Conservation (phyloP, 2,888 invertebrate species). For the Mimachlamys varia region DNA sequence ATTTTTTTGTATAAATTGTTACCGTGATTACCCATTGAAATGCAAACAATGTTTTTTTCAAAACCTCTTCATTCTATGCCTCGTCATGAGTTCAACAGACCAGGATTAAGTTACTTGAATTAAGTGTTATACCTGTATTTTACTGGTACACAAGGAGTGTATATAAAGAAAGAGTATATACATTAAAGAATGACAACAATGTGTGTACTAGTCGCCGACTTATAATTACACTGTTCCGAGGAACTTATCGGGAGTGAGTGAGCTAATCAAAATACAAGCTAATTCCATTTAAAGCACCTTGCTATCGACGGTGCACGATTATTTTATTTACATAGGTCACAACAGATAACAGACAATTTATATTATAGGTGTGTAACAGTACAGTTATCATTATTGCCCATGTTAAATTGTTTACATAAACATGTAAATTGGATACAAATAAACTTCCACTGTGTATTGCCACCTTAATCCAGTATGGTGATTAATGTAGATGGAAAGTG, state of each 20-base stretch:
- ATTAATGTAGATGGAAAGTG: background rate
- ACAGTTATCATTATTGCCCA: background rate
- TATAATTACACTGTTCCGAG: background rate
- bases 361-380: background rate
- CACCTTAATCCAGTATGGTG: background rate
- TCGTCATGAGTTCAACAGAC: background rate
- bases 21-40: background rate
- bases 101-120: background rate
- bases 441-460: background rate
- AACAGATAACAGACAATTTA: background rate
- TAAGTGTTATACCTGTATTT: background rate
- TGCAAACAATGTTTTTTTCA: background rate
- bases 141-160: background rate
- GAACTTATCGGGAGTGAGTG: background rate
- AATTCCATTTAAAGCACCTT: conserved; percentile 26
- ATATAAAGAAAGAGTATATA: background rate
- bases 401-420: conserved; percentile 22
- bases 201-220: background rate
- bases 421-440: background rate
- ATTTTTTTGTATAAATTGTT: background rate
- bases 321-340: background rate
- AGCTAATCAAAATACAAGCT: background rate
- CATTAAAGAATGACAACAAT: background rate
- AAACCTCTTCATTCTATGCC: background rate
- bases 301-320: background rate